phyloP scores from a whole-genome alignment of 1,140 invertebrate species.

The Colletes latitarsis region DNA sequence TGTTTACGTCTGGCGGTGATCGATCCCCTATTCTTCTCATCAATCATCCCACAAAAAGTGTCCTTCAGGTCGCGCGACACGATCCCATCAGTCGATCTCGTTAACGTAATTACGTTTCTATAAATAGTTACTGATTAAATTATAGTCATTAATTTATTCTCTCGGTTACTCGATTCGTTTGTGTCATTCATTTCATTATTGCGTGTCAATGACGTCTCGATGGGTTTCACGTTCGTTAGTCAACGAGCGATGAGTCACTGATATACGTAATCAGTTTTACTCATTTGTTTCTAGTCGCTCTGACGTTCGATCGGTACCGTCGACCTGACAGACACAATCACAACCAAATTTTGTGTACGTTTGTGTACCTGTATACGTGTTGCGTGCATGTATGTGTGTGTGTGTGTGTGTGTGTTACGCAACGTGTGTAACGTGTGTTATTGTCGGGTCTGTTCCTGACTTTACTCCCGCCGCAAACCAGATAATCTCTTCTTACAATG shows the following conservation, averaged over 20 bases:
- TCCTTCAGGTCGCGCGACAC: neutral
- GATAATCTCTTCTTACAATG: neutral
- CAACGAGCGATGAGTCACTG: neutral
- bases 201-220: neutral
- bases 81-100: neutral
- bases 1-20: slow-evolving; percentile 52
- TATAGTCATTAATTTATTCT: neutral
- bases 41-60: slow-evolving; percentile 2
- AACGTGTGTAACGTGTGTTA: slow-evolving; percentile 61
- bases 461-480: slow-evolving; percentile 42
- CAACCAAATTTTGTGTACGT: neutral
- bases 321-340: slow-evolving; percentile 9
- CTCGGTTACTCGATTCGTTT: neutral
- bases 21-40: slow-evolving; percentile 47
- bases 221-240: neutral
- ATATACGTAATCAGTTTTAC: neutral
- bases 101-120: neutral
- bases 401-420: neutral
- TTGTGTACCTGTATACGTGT: slow-evolving; percentile 6
- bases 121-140: neutral
- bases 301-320: neutral
- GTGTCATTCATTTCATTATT: neutral
- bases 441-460: slow-evolving; percentile 76
- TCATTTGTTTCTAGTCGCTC: neutral
- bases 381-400: slow-evolving; percentile 8